Evolutionary conservation across 2,113 vertebrate species (phyloP).

Genomic region (Gallinago paraguaiae): DNA sequence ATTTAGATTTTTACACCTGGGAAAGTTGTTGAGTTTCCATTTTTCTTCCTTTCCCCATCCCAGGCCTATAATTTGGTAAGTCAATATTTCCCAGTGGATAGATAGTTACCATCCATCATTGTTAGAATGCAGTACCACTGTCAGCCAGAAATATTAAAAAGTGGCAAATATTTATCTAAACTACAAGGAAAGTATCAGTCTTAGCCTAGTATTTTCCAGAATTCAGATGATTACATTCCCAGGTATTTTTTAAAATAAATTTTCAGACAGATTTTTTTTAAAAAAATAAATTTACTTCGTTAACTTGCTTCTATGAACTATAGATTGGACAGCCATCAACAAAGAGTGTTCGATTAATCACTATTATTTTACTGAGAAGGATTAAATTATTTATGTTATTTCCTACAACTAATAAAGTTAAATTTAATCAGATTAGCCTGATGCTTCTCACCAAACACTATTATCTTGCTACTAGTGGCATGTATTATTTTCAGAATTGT

Average conservation of each 20-base stretch:
- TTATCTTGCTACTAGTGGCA: background rate
- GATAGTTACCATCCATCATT: background rate
- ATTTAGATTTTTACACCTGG: background rate
- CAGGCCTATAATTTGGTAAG: background rate
- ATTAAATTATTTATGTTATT: background rate
- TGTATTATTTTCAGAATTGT: background rate
- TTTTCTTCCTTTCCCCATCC: background rate
- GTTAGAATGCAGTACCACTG: background rate
- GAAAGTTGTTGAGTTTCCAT: conserved; percentile 1
- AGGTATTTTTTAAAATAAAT: background rate
- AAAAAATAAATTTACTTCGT: background rate
- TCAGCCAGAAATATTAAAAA: conserved; percentile 2
- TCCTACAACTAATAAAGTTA: background rate
- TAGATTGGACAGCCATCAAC: background rate
- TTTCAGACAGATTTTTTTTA: background rate
- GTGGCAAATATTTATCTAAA: conserved; percentile 39
- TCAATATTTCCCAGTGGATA: conserved; percentile 16
- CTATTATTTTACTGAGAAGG: background rate
- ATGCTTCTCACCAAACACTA: background rate
- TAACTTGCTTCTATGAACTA: background rate
- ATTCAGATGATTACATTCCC: background rate
- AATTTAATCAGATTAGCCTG: background rate
- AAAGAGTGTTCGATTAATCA: background rate
- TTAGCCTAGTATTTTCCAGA: background rate
- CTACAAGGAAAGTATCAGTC: background rate